Percentiles rank a stretch among this genome's conserved stretches.
These are phyloP conservation scores for Brachyrhaphis roseni DNA, from an alignment of 2,797 vertebrate genomes.

Conservation along the genomic window DNA sequence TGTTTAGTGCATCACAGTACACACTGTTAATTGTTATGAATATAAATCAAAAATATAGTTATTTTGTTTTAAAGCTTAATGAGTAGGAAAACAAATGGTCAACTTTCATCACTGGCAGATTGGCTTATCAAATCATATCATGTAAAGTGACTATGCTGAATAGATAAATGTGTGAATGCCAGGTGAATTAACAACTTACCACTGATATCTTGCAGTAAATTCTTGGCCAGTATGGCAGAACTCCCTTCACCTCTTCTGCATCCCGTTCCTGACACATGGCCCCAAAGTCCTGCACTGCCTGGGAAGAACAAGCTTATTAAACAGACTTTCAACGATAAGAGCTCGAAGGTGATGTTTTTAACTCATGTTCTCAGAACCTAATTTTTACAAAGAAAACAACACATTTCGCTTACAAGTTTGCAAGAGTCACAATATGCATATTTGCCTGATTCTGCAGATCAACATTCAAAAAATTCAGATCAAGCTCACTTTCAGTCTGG, in stretches of 20 bases:
- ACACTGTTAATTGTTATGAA: not conserved
- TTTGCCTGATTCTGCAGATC: not conserved
- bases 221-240: conserved; percentile 96
- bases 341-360: not conserved
- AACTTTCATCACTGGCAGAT: too few species aligned
- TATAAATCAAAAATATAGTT: not conserved
- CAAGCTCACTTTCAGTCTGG: conserved; percentile 89
- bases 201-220: conserved; percentile 97
- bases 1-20: not conserved
- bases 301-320: conserved; percentile 27
- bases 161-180: not conserved
- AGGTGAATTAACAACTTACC: conserved; percentile 75
- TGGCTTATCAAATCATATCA: not conserved
- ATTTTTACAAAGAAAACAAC: not conserved
- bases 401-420: not conserved
- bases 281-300: conserved; percentile 98
- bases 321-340: not conserved
- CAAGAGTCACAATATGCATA: not conserved
- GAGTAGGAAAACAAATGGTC: not conserved
- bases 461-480: not conserved
- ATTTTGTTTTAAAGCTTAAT: not conserved
- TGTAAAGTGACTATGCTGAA: not conserved
- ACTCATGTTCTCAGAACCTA: not conserved
- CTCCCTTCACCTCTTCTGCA: conserved; percentile 91
- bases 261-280: conserved; percentile 94